phyloP scores from a whole-genome alignment of 2,113 vertebrate species.

The Albula goreensis region DNA sequence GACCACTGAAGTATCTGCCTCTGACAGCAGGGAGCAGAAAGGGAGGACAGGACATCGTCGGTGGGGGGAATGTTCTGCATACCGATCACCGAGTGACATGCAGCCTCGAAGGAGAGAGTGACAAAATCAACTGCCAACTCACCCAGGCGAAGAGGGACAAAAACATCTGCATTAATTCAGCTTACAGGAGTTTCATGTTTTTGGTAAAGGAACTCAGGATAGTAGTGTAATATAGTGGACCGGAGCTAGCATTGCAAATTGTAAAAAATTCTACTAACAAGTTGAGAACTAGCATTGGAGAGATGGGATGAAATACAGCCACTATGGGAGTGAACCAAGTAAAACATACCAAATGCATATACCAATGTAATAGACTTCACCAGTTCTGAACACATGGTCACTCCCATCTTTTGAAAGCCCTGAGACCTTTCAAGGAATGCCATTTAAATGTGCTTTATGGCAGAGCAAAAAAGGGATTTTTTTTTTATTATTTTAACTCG shows the following conservation, averaged over 20 bases:
- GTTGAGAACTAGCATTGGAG: not conserved
- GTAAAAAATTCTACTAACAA: not conserved
- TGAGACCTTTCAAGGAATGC: too few species aligned
- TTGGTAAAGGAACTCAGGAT: not conserved
- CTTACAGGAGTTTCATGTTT: not conserved
- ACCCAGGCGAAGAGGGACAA: not conserved
- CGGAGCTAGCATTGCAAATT: too few species aligned
- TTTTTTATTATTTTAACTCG: too few species aligned
- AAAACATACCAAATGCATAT: not conserved
- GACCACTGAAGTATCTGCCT: not conserved
- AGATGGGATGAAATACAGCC: not conserved
- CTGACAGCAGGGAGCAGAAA: not conserved
- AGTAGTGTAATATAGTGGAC: too few species aligned
- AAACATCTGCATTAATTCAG: not conserved
- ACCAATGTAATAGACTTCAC: not conserved
- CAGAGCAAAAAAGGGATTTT: too few species aligned
- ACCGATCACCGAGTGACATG: not conserved
- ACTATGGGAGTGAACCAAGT: not conserved
- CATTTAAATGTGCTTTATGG: too few species aligned
- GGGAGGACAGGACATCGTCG: too few species aligned
- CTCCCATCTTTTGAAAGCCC: too few species aligned
- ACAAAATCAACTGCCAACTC: not conserved
- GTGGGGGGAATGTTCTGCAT: not conserved
- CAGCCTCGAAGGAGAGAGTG: not conserved
- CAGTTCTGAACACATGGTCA: not conserved